Percentiles rank a stretch among this genome's conserved stretches.
These are phyloP conservation scores for Halyomorpha halys DNA, from an alignment of 1,140 invertebrate species.

Conservation along the genomic window DNA sequence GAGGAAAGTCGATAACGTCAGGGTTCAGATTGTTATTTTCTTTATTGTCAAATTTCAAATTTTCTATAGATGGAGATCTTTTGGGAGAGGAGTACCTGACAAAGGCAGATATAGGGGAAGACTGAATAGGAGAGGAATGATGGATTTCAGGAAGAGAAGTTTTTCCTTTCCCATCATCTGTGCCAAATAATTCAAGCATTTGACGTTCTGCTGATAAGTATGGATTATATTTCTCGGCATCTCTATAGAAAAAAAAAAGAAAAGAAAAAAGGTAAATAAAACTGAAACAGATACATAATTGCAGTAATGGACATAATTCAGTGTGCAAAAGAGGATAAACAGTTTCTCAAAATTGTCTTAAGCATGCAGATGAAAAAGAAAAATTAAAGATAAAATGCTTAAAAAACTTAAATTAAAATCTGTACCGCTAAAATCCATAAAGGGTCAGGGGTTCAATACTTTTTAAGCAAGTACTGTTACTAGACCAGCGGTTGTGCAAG, in stretches of 20 bases:
- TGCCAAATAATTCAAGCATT: constrained; percentile 49
- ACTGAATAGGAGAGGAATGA: constrained; percentile 16
- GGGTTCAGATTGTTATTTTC: constrained; percentile 29
- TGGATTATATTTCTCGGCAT: constrained; percentile 47
- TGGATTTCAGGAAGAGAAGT: not conserved
- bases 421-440: no score
- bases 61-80: not conserved
- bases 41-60: constrained; percentile 29
- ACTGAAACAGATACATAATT: no score
- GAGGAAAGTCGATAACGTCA: constrained; percentile 35
- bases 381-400: no score
- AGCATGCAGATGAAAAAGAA: no score
- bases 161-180: constrained; percentile 35
- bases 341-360: no score
- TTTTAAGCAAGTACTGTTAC: no score
- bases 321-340: no score
- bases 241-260: constrained; percentile 17
- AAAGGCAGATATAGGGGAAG: constrained; percentile 40
- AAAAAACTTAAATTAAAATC: no score
- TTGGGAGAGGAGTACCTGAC: constrained; percentile 33
- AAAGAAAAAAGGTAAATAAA: not conserved
- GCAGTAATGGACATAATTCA: no score
- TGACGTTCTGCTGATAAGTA: constrained; percentile 56
- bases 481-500: no score
- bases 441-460: no score